A percentile compares a stretch with the other conserved stretches of the same genome.
These are phyloP conservation scores for Telmatochromis brichardi DNA, from an alignment of 2,113 vertebrate genomes.

Conservation along the genomic window DNA sequence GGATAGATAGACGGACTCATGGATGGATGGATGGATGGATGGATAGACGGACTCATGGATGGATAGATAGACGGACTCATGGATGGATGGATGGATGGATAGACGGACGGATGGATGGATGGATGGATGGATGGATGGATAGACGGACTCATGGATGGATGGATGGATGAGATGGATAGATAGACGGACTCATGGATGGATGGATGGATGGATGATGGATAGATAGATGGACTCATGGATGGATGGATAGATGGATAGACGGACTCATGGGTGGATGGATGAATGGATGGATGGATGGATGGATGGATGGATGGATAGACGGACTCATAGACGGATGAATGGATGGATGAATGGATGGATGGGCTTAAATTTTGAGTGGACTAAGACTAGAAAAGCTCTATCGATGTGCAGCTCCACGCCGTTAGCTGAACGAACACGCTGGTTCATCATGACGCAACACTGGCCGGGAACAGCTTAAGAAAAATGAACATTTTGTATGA, in stretches of 20 bases:
- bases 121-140: too few relatives aligned
- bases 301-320: rapidly evolving
- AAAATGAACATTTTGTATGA: background rate
- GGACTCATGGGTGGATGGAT: rapidly evolving
- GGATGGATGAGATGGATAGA: rapidly evolving
- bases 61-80: rapidly evolving
- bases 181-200: rapidly evolving
- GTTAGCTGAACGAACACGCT: background rate
- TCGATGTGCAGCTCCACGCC: background rate
- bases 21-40: too few relatives aligned
- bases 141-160: rapidly evolving
- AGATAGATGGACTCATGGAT: rapidly evolving
- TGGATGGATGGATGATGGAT: too few relatives aligned
- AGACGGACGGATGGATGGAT: rapidly evolving
- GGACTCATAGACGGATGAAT: rapidly evolving
- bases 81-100: rapidly evolving
- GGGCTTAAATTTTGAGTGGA: background rate
- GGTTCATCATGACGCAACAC: rapidly evolving
- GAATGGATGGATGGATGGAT: rapidly evolving
- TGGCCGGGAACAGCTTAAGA: background rate
- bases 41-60: rapidly evolving
- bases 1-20: rapidly evolving
- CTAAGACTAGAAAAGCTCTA: background rate
- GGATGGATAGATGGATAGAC: rapidly evolving
- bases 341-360: rapidly evolving